phyloP scores from a whole-genome alignment of 1,140 invertebrate genomes.

The Drusus annulatus region DNA sequence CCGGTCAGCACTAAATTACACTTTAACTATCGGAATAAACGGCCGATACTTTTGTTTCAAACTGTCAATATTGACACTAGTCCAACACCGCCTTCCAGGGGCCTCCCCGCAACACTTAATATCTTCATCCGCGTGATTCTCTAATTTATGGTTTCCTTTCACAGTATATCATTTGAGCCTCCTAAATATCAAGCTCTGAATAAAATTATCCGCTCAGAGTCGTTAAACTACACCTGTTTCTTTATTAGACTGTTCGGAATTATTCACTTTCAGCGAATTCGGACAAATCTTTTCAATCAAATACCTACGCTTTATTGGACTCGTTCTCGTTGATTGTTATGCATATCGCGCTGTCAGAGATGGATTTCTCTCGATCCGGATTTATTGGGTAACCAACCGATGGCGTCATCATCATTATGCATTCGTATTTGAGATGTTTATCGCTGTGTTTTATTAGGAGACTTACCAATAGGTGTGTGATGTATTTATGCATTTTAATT shows the following conservation, averaged over 20 bases:
- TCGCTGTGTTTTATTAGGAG: too few species aligned
- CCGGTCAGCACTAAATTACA: constrained; percentile 29
- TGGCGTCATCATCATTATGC: too few species aligned
- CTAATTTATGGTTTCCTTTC: constrained; percentile 19
- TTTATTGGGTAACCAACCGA: too few species aligned
- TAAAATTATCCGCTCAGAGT: background rate
- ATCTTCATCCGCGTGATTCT: constrained; percentile 20
- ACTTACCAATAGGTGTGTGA: too few species aligned
- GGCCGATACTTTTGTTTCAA: constrained; percentile 42
- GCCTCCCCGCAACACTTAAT: background rate
- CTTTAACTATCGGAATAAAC: constrained; percentile 43
- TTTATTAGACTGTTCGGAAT: background rate
- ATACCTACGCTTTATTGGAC: background rate
- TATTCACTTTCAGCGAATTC: background rate
- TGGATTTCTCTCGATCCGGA: too few species aligned
- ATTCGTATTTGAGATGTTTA: too few species aligned
- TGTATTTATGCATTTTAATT: too few species aligned
- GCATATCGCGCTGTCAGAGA: background rate
- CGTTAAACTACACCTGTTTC: constrained; percentile 8
- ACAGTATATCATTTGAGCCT: background rate
- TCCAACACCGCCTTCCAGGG: background rate
- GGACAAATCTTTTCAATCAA: constrained; percentile 11
- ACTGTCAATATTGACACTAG: constrained; percentile 48
- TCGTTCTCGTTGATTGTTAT: background rate
- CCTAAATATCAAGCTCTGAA: background rate